Conservation (phyloP, 2,113 vertebrate genomes). For the Diadophis punctatus region DNA sequence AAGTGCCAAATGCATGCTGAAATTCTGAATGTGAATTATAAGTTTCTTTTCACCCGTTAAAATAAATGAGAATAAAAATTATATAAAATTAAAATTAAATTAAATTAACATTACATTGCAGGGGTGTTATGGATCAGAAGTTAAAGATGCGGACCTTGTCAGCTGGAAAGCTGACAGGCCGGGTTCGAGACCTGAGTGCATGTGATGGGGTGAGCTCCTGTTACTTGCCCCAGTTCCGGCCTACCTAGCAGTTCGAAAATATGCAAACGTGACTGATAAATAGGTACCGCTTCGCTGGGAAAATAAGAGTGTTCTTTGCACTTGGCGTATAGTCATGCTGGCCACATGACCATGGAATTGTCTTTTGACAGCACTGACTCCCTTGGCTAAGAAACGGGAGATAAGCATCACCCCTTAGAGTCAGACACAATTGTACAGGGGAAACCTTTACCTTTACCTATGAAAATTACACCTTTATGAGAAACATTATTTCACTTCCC, state of each 20-base stretch:
- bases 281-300: background rate
- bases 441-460: background rate
- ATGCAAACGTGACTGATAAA: background rate
- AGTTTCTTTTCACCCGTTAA: background rate
- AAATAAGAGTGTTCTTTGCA: background rate
- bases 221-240: background rate
- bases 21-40: background rate
- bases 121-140: background rate
- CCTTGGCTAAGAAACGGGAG: background rate
- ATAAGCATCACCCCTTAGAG: background rate
- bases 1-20: background rate
- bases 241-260: background rate
- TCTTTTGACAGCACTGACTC: no score
- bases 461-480: constrained; percentile 28
- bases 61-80: constrained; percentile 31
- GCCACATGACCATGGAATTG: no score
- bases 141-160: background rate
- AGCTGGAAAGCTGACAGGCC: background rate
- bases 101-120: background rate
- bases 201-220: background rate
- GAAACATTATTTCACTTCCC: constrained; percentile 9
- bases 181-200: background rate
- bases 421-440: background rate
- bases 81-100: background rate
- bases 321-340: background rate